These are phyloP conservation scores for Scyliorhinus canicula DNA, from an alignment of 2,797 vertebrate species.

Conservation along the genomic window DNA sequence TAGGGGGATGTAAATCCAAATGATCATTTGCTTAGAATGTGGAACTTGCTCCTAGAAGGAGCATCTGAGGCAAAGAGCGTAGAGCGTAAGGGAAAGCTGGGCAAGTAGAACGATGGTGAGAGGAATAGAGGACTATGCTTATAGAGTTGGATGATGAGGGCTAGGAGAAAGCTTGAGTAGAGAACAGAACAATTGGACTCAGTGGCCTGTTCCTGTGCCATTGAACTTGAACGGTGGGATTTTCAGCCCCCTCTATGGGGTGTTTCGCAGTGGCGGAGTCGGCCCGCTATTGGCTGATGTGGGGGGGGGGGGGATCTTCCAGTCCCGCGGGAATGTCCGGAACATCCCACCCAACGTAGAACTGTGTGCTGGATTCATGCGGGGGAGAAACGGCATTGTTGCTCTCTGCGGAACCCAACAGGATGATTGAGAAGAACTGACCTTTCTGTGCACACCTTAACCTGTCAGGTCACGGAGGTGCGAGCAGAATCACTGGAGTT, in stretches of 20 bases:
- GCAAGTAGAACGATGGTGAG: too few species aligned
- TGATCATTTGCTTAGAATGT: not conserved
- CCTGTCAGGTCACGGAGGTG: not conserved
- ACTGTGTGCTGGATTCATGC: not conserved
- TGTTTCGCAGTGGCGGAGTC: too few species aligned
- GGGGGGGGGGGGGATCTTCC: too few species aligned
- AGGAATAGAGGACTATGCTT: not conserved
- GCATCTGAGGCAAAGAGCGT: not conserved
- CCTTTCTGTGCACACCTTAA: not conserved
- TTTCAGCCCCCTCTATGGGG: too few species aligned
- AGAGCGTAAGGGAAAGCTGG: too few species aligned
- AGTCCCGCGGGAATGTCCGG: too few species aligned
- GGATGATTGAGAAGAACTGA: not conserved
- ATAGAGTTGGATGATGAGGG: not conserved
- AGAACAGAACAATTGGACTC: not conserved
- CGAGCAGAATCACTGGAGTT: not conserved
- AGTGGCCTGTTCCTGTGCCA: not conserved
- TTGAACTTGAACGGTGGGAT: too few species aligned
- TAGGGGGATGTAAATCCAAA: not conserved
- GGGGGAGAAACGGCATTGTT: not conserved
- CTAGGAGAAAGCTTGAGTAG: not conserved
- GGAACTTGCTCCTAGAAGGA: not conserved
- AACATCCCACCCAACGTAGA: too few species aligned
- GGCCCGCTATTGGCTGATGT: too few species aligned
- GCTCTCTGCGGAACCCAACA: not conserved